phyloP scores from a whole-genome alignment of 2,797 vertebrate species.

The Megaceryle alcyon region DNA sequence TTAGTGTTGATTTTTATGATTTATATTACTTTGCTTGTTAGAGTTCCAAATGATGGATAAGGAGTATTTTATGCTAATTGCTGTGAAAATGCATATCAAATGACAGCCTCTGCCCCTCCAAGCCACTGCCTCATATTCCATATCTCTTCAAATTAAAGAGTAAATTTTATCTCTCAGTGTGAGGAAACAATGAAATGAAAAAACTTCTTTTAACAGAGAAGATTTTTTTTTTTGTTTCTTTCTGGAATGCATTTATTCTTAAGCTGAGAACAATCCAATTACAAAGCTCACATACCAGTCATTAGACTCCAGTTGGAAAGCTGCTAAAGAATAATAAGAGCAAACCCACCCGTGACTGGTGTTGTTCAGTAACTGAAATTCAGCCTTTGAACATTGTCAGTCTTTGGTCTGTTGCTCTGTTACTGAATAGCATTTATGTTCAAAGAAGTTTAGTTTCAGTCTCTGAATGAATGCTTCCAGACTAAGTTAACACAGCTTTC shows the following conservation, averaged over 20 bases:
- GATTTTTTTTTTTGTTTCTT: not conserved
- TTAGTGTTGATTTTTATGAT: slow-evolving; percentile 27
- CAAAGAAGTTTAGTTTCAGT: not conserved
- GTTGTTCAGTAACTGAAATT: not conserved
- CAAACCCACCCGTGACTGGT: not conserved
- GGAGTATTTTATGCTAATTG: not conserved
- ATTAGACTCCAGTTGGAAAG: not conserved
- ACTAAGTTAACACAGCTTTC: not conserved
- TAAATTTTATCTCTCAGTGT: not conserved
- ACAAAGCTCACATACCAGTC: not conserved
- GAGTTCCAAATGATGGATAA: not conserved
- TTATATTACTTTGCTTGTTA: slow-evolving; percentile 31
- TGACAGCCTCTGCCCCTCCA: not conserved
- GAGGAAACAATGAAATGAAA: not conserved
- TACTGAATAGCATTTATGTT: not conserved
- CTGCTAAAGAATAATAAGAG: not conserved
- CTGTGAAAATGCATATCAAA: slow-evolving; percentile 1
- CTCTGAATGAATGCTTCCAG: not conserved
- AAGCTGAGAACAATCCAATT: not conserved
- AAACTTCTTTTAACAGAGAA: not conserved
- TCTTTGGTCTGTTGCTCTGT: not conserved
- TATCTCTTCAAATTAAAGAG: not conserved
- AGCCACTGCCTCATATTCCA: not conserved
- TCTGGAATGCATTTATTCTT: not conserved
- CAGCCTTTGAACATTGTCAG: not conserved